Evolutionary conservation across 1,140 invertebrate species (phyloP).

Genomic region (Temnothorax longispinosus): DNA sequence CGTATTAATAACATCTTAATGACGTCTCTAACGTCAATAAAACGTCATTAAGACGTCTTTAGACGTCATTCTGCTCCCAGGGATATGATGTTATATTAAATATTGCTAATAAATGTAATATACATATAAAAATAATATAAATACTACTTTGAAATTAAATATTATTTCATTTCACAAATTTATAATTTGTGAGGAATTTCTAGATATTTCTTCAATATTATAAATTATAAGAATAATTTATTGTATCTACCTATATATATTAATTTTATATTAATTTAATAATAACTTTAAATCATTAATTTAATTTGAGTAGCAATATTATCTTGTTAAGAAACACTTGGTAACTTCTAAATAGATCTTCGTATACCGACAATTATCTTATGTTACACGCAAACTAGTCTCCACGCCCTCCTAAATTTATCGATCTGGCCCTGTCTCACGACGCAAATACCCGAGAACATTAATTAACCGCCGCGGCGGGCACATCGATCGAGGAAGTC

Average conservation of each 20-base stretch:
- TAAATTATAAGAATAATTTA: neutral
- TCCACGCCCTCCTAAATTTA: conserved; percentile 51
- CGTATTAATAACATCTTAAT: no score
- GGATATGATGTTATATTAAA: neutral
- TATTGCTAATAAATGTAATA: neutral
- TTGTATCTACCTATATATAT: neutral
- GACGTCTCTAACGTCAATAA: no score
- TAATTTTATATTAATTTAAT: neutral
- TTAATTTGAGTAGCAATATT: neutral
- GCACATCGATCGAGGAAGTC: conserved; percentile 58
- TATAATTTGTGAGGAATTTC: neutral
- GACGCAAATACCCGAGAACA: conserved; percentile 59
- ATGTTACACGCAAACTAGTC: conserved; percentile 41
- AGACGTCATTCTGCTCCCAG: no score
- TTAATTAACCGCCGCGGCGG: conserved; percentile 60
- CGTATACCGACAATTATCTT: conserved; percentile 37
- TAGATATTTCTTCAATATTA: neutral
- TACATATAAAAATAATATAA: neutral
- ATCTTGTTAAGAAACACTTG: neutral
- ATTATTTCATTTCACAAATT: neutral
- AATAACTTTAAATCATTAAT: neutral
- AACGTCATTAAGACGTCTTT: no score
- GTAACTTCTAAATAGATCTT: conserved; percentile 24
- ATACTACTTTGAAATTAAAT: neutral
- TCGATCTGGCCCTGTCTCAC: conserved; percentile 50